Percentiles rank a stretch among this genome's conserved stretches.
phyloP scores from a whole-genome alignment of 1,140 invertebrate genomes.

The Sarcophaga bullata region DNA sequence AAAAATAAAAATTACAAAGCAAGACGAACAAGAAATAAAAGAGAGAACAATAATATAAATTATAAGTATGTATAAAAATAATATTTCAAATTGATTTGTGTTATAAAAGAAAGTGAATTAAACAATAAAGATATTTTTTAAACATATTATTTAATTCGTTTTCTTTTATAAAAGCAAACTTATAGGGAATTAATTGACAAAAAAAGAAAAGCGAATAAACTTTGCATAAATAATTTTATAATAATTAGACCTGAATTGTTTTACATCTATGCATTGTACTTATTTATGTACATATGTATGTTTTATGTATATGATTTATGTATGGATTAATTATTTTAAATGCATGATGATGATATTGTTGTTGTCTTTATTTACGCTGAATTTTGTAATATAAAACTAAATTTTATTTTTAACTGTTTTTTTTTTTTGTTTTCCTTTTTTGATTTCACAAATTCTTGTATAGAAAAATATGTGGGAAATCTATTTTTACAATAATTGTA shows the following conservation, averaged over 20 bases:
- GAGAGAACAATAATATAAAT: background rate
- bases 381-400: background rate
- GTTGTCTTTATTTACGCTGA: background rate
- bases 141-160: too few species aligned
- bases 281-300: too few species aligned
- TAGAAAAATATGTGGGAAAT: conserved; percentile 2
- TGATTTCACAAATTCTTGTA: background rate
- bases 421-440: background rate
- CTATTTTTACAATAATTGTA: background rate
- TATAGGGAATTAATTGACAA: too few species aligned
- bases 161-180: too few species aligned
- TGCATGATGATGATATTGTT: background rate
- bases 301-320: too few species aligned
- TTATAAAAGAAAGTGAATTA: too few species aligned
- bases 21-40: background rate
- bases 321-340: too few species aligned
- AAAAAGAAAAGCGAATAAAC: too few species aligned
- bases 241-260: too few species aligned
- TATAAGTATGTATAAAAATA: background rate
- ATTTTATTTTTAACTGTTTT: conserved; percentile 3
- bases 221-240: too few species aligned
- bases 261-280: too few species aligned
- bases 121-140: too few species aligned
- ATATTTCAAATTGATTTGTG: background rate
- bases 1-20: background rate